Conservation (phyloP, 2,113 vertebrate species). For the Embiotoca jacksoni region DNA sequence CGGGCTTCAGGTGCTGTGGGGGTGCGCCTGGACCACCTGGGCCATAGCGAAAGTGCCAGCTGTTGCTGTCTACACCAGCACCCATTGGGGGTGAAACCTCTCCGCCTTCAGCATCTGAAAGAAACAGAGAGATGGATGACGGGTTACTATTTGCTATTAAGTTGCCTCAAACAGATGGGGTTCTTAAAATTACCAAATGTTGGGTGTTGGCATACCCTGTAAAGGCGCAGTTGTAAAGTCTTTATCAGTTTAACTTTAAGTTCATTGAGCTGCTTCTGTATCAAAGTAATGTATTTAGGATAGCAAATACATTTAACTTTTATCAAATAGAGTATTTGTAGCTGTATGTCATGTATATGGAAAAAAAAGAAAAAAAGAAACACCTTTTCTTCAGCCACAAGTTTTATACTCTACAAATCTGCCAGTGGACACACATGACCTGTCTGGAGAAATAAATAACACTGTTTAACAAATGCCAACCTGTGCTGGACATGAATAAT, state of each 20-base stretch:
- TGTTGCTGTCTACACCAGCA: slow-evolving; percentile 98
- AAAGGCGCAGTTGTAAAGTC: too few species aligned
- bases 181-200: not conserved
- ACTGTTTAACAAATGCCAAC: not conserved
- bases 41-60: slow-evolving; percentile 99
- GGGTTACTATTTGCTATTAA: not conserved
- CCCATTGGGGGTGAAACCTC: slow-evolving; percentile 97
- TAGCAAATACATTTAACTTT: not conserved
- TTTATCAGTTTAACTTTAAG: too few species aligned
- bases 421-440: too few species aligned
- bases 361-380: too few species aligned
- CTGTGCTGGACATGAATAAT: slow-evolving; percentile 1
- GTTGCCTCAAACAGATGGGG: not conserved
- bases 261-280: too few species aligned
- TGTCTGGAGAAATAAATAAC: too few species aligned
- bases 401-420: not conserved
- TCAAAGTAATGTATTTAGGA: too few species aligned
- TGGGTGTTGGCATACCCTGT: not conserved
- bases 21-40: slow-evolving; percentile 87
- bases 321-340: too few species aligned
- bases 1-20: slow-evolving; percentile 94
- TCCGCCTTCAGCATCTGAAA: slow-evolving; percentile 94
- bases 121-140: slow-evolving; percentile 20
- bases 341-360: too few species aligned
- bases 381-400: not conserved